Base-by-base conservation (phyloP, 2,888 invertebrate genomes). In the Watsonalla binaria region DNA sequence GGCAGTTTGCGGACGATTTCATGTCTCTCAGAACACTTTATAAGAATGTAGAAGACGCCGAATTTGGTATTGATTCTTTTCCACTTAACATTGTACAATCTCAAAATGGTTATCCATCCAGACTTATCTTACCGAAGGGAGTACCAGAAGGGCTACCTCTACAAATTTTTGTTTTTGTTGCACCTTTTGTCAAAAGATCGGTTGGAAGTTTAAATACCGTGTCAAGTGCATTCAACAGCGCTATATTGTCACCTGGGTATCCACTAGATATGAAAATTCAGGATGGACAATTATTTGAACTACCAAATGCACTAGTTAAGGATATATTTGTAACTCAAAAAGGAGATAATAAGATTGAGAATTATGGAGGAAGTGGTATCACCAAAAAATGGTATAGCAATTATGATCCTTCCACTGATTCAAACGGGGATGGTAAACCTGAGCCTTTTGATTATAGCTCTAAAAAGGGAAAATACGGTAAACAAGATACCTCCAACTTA, bases 81-180 rank as follows among this genome's bases (percentile, higher is more conserved):
- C 68, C 88, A 80, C 49, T 75, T 11, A 92, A 92, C 75, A 85
- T 85, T 35, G 74, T 92, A 52, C 84, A 90, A 61, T 84, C 87
- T 14, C 90, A 93, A 70, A 92, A 92, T 57, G 92, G 93, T 54
- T 94, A 93, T 82, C 96, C 96, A 24, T 89, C 93, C 54, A 92
- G 95, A 57, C 84, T 95, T 51, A 77, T 95, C 53, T 82, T 96
- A 53, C 96, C 96, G 5, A 94, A 92, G 78, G 96, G 96, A 55
- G 92, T 89, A 63, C 75, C 83, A 11, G 92, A 92, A 60, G 96
- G 96, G 24, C 82, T 93, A 68, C 92, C 92, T 24, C 91, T 93
- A 75, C 93, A 93, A 72, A 76, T 95, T 52, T 93, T 93, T 83
- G 92, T 93, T 57, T 92, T 94, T 66, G 83, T 94, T 51, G 92